These are phyloP conservation scores for Gadopsis bispinosus DNA, from an alignment of 2,797 vertebrate species.

Conservation along the genomic window DNA sequence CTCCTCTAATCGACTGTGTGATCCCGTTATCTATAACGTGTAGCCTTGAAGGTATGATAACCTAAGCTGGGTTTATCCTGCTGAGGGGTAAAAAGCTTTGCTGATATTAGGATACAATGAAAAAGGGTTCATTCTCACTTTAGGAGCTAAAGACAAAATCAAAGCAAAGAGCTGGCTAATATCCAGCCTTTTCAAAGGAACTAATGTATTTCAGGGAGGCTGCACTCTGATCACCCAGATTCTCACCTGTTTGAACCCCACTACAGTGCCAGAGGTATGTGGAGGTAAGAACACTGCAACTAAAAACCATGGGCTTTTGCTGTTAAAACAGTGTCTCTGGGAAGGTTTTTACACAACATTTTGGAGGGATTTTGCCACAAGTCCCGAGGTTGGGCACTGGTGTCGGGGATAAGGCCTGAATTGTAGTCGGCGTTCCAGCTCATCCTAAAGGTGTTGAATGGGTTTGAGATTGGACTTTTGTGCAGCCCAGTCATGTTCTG, in stretches of 20 bases:
- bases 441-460: neutral
- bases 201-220: constrained; percentile 1
- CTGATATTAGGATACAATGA: constrained; percentile 20
- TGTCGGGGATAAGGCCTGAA: neutral
- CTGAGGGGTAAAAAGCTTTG: constrained; percentile 23
- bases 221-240: neutral
- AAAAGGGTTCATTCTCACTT: neutral
- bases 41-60: constrained; percentile 31
- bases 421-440: neutral
- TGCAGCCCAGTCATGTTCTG: neutral
- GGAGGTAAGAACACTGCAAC: neutral
- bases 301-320: neutral
- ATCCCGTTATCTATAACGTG: constrained; percentile 22
- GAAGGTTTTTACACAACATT: neutral
- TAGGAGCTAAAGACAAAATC: constrained; percentile 3
- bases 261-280: neutral
- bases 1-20: constrained; percentile 10
- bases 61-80: constrained; percentile 18
- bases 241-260: constrained; percentile 12
- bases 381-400: neutral
- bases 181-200: neutral
- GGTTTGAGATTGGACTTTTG: neutral
- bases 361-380: neutral
- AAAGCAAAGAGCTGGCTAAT: constrained; percentile 1
- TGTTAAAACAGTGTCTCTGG: neutral